Evolutionary conservation across 1,140 invertebrate genomes (phyloP).

Genomic region (Batillaria attramentaria): DNA sequence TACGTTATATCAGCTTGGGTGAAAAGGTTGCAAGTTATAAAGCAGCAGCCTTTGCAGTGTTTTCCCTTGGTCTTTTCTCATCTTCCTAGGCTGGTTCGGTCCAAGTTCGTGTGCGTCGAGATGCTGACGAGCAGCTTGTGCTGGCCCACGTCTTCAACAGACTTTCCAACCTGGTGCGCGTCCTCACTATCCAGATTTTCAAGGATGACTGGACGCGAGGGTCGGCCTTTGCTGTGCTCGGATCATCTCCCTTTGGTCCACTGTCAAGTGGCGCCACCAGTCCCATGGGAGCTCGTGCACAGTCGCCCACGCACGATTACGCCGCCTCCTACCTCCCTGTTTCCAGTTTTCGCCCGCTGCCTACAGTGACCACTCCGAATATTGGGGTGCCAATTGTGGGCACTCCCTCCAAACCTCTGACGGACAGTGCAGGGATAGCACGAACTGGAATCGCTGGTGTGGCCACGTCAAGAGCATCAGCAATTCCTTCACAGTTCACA

Average conservation of each 20-base stretch:
- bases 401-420: background rate
- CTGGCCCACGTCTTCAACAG: constrained; percentile 77
- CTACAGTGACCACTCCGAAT: background rate
- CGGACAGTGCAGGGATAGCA: background rate
- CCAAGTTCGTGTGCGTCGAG: constrained; percentile 77
- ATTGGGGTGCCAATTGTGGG: background rate
- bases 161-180: constrained; percentile 75
- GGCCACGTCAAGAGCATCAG: background rate
- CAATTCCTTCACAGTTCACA: constrained; percentile 4
- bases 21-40: no score
- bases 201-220: constrained; percentile 73
- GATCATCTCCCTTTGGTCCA: constrained; percentile 25
- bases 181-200: constrained; percentile 77
- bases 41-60: no score
- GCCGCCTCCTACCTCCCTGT: constrained; percentile 18
- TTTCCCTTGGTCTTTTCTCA: background rate
- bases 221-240: constrained; percentile 21
- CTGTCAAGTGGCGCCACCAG: background rate
- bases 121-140: constrained; percentile 80
- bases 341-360: constrained; percentile 25
- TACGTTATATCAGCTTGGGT: no score
- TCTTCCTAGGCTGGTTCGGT: constrained; percentile 76
- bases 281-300: background rate
- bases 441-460: background rate
- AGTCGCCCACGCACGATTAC: constrained; percentile 28